Percentiles rank a stretch among this genome's conserved stretches.
Conservation (phyloP, 1,140 invertebrate species). For the Cydia pomonella region DNA sequence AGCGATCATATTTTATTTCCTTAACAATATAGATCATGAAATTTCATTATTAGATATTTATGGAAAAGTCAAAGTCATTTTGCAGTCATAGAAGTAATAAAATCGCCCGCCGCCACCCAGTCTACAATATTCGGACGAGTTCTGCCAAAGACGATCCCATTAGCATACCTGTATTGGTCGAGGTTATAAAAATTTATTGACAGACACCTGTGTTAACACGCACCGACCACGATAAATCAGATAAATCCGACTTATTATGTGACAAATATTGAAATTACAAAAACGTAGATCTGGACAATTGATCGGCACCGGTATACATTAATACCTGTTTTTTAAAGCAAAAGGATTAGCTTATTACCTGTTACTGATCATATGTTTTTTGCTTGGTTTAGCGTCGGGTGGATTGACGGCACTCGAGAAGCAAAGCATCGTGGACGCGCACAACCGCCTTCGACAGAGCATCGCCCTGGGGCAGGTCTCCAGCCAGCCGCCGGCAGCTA, state of each 20-base stretch:
- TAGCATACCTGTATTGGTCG: slow-evolving; percentile 68
- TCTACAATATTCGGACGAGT: slow-evolving; percentile 62
- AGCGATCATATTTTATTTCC: neutral
- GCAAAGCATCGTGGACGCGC: slow-evolving; percentile 87
- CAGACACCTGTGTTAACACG: slow-evolving; percentile 67
- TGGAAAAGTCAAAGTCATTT: slow-evolving; percentile 34
- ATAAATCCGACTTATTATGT: slow-evolving; percentile 56
- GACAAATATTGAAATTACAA: slow-evolving; percentile 47
- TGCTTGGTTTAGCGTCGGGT: slow-evolving; percentile 81
- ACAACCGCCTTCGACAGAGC: slow-evolving; percentile 89
- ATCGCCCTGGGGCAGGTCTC: slow-evolving; percentile 89
- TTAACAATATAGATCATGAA: neutral
- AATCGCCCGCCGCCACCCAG: slow-evolving; percentile 66
- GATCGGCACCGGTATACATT: neutral
- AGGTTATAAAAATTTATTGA: slow-evolving; percentile 75
- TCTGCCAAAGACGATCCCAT: slow-evolving; percentile 54
- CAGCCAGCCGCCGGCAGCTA: slow-evolving; percentile 88
- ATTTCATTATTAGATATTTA: slow-evolving; percentile 23
- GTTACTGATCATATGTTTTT: slow-evolving; percentile 39
- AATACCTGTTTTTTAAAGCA: neutral
- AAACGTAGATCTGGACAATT: slow-evolving; percentile 50
- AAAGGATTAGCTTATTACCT: neutral
- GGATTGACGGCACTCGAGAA: slow-evolving; percentile 87
- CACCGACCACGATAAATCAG: slow-evolving; percentile 62
- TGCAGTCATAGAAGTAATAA: slow-evolving; percentile 46